phyloP scores from a whole-genome alignment of 2,113 vertebrate genomes.

The Fulica atra region DNA sequence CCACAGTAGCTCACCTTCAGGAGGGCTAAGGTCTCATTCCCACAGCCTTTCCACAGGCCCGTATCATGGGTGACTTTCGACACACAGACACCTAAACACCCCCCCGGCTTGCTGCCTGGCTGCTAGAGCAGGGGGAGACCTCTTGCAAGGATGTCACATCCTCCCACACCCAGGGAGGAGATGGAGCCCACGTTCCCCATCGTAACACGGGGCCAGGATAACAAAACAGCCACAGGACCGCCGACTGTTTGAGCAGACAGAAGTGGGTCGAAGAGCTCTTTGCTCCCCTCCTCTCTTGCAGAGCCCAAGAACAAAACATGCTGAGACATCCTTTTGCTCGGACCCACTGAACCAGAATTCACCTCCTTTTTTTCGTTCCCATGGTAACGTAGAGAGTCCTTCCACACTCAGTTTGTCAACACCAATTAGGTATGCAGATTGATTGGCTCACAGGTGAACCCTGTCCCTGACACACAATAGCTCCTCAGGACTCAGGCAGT shows the following conservation, averaged over 20 bases:
- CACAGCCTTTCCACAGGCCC: neutral
- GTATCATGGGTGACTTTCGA: too few relatives aligned
- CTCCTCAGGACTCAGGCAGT: neutral
- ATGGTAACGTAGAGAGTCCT: constrained; percentile 31
- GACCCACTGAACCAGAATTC: constrained; percentile 51
- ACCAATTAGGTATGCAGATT: neutral
- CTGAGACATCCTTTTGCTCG: neutral
- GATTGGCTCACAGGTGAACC: constrained; percentile 38
- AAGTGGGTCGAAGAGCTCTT: neutral
- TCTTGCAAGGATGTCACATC: neutral
- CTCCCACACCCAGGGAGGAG: accelerated
- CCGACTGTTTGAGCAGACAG: neutral
- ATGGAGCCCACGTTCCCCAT: accelerated
- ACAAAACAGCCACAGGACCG: neutral
- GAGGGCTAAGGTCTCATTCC: neutral
- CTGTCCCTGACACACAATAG: neutral
- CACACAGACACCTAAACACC: neutral
- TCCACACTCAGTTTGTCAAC: constrained; percentile 43
- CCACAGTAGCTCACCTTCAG: too few relatives aligned
- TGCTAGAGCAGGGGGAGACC: neutral
- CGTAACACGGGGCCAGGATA: neutral
- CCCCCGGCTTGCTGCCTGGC: neutral
- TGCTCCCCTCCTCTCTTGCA: neutral
- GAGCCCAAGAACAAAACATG: neutral
- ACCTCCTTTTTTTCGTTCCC: constrained; percentile 28